Evolutionary conservation across 2,888 invertebrate genomes (phyloP).

Genomic region (Sipha maydis): DNA sequence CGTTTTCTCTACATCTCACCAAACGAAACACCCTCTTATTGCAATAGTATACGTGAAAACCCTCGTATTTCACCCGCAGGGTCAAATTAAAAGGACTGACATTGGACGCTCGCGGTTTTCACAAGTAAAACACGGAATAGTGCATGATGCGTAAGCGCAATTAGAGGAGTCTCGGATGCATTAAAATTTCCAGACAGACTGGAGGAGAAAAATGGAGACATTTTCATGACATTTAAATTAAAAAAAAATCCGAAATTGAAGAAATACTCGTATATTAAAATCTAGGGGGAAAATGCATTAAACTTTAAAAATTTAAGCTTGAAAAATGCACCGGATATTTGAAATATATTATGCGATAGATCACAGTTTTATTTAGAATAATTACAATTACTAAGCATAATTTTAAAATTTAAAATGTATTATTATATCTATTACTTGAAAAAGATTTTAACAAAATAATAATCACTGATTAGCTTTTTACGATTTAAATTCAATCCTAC

Average conservation of each 20-base stretch:
- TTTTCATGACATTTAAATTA: not conserved
- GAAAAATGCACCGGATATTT: not conserved
- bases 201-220: not conserved
- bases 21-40: constrained; percentile 41
- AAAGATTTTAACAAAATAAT: too few relatives aligned
- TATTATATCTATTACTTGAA: too few relatives aligned
- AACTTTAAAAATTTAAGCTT: not conserved
- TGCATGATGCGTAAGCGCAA: constrained; percentile 20
- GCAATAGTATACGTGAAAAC: not conserved
- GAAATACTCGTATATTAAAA: not conserved
- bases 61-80: constrained; percentile 29
- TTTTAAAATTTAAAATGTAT: not conserved
- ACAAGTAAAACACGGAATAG: constrained; percentile 19
- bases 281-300: not conserved
- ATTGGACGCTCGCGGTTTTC: constrained; percentile 31
- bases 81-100: constrained; percentile 52
- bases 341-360: not conserved
- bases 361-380: not conserved
- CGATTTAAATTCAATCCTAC: not conserved
- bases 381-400: not conserved
- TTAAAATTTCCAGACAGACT: constrained; percentile 36
- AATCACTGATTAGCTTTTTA: not conserved
- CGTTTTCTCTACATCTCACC: constrained; percentile 25
- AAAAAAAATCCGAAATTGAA: not conserved
- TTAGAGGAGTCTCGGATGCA: constrained; percentile 36